phyloP scores from a whole-genome alignment of 2,113 vertebrate genomes.

The Rhea pennata region DNA sequence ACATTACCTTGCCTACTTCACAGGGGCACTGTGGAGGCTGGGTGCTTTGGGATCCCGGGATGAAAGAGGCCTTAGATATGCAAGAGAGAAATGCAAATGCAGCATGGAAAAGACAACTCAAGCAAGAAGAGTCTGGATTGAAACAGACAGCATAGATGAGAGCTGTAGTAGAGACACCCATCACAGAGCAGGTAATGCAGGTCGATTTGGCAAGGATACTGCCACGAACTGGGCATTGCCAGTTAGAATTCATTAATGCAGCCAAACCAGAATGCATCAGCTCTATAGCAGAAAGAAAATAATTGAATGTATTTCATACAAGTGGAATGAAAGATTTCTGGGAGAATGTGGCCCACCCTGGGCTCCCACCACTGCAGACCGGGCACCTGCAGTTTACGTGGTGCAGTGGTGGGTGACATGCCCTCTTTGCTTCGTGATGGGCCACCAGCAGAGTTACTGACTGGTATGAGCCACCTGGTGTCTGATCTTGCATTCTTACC shows the following conservation, averaged over 20 bases:
- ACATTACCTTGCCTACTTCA: not conserved
- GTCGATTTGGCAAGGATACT: not conserved
- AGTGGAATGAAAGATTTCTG: not conserved
- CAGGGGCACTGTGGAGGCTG: not conserved
- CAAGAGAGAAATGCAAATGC: not conserved
- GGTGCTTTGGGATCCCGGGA: not conserved
- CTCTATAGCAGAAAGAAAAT: not conserved
- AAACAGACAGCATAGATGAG: not conserved
- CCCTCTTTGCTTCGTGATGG: not conserved
- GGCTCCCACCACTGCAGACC: not conserved
- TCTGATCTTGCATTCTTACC: not conserved
- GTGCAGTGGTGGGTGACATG: fast-evolving
- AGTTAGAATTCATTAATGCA: not conserved
- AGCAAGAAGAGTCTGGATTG: not conserved
- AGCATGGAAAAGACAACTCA: not conserved
- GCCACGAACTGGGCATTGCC: not conserved
- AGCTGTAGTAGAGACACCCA: not conserved
- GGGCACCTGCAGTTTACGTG: fast-evolving
- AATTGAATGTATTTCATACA: not conserved
- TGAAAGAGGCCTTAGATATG: not conserved
- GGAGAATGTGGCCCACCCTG: not conserved
- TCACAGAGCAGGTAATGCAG: not conserved
- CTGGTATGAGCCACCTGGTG: not conserved
- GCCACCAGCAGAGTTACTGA: not conserved
- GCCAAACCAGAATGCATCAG: not conserved